Conservation (phyloP, 2,797 vertebrate species). For the Syndactyla subalaris region DNA sequence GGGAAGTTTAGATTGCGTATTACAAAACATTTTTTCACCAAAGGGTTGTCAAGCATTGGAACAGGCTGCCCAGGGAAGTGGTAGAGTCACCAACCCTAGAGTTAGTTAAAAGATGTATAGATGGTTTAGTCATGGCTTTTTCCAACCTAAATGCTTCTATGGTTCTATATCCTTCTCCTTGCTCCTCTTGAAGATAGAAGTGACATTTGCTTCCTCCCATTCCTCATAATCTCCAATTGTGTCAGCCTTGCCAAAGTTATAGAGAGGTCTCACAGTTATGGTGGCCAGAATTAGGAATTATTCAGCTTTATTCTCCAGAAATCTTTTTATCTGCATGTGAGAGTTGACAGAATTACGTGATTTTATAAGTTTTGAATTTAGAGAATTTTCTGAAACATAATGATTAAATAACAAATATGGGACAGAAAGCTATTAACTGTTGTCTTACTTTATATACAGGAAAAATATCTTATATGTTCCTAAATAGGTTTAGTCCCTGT, state of each 20-base stretch:
- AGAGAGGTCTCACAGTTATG: accelerated
- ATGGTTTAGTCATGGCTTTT: neutral
- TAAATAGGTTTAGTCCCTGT: neutral
- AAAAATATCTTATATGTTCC: neutral
- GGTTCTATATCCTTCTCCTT: neutral
- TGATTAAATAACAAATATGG: neutral
- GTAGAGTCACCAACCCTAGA: neutral
- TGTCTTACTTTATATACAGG: neutral
- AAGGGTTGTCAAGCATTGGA: neutral
- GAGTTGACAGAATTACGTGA: neutral
- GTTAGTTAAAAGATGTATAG: neutral
- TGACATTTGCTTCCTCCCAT: neutral
- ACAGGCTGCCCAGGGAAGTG: neutral
- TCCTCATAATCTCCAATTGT: neutral
- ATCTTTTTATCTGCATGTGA: neutral
- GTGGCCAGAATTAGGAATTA: neutral
- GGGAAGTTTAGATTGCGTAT: neutral
- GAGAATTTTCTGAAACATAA: neutral
- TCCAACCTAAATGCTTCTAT: neutral
- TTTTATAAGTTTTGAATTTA: neutral
- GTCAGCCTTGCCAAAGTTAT: neutral
- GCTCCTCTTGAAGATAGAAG: neutral
- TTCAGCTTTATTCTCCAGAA: neutral
- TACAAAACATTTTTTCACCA: neutral
- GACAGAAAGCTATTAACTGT: neutral